Evolutionary conservation across 2,888 invertebrate genomes (phyloP).

Genomic region (Mythimna albipuncta): DNA sequence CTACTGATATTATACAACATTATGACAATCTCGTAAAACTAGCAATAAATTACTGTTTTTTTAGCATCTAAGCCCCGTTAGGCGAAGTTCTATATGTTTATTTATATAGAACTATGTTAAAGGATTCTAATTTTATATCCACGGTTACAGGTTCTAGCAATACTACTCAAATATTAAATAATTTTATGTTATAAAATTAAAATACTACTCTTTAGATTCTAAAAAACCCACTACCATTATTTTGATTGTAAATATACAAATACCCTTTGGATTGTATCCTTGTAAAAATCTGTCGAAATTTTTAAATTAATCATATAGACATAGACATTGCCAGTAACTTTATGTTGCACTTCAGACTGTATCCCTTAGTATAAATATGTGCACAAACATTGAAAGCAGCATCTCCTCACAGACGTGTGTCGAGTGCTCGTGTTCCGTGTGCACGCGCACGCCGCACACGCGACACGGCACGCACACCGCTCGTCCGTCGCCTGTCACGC

Average conservation of each 20-base stretch:
- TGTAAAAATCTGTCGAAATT: slow-evolving; percentile 86
- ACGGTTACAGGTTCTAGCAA: slow-evolving; percentile 88
- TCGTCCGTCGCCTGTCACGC: slow-evolving; percentile 71
- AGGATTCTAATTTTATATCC: slow-evolving; percentile 83
- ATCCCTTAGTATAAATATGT: slow-evolving; percentile 50
- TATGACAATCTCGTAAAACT: slow-evolving; percentile 77
- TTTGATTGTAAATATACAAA: slow-evolving; percentile 79
- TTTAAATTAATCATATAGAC: slow-evolving; percentile 65
- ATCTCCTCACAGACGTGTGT: slow-evolving; percentile 38
- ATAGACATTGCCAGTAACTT: slow-evolving; percentile 45
- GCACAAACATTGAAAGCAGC: slow-evolving; percentile 66
- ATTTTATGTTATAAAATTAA: slow-evolving; percentile 81
- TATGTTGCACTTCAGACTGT: slow-evolving; percentile 40
- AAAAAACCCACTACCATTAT: slow-evolving; percentile 85
- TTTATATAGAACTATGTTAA: slow-evolving; percentile 85
- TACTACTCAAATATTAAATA: slow-evolving; percentile 83
- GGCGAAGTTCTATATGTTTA: slow-evolving; percentile 83
- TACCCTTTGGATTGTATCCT: slow-evolving; percentile 84
- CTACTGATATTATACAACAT: slow-evolving; percentile 79
- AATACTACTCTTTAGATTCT: slow-evolving; percentile 82
- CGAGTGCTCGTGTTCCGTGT: slow-evolving; percentile 32
- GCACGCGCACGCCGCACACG: slow-evolving; percentile 26
- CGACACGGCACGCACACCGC: slow-evolving; percentile 39
- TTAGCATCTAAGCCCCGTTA: slow-evolving; percentile 91
- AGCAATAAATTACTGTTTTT: slow-evolving; percentile 81